These are phyloP conservation scores for Nipponia nippon DNA, from an alignment of 2,113 vertebrate species.

Conservation along the genomic window DNA sequence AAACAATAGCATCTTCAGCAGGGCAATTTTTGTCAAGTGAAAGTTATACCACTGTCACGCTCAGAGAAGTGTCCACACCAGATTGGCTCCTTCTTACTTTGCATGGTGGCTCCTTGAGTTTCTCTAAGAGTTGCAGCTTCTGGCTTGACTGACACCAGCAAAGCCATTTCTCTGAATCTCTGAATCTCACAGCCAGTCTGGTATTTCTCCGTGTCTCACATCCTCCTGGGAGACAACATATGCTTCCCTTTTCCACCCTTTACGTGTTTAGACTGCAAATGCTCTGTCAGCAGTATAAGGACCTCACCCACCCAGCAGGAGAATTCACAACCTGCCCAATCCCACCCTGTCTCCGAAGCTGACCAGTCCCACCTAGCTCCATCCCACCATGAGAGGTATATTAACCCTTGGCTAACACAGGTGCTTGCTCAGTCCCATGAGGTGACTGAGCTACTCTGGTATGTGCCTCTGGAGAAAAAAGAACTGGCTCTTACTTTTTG, in stretches of 20 bases:
- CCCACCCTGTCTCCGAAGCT: not conserved
- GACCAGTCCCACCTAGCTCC: not conserved
- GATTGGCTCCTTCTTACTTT: not conserved
- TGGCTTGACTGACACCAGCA: slow-evolving; percentile 26
- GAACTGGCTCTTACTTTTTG: not conserved
- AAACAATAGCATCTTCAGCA: slow-evolving; percentile 13
- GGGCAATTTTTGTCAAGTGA: not conserved
- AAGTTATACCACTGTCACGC: not conserved
- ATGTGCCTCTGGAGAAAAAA: not conserved
- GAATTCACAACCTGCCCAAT: not conserved
- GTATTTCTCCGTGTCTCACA: slow-evolving; percentile 9
- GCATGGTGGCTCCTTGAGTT: not conserved
- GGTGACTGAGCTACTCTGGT: not conserved
- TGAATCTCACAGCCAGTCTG: slow-evolving; percentile 34
- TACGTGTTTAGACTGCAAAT: slow-evolving; percentile 30
- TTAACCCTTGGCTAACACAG: not conserved
- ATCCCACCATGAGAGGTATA: not conserved
- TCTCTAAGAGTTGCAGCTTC: not conserved
- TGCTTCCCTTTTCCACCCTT: slow-evolving; percentile 36
- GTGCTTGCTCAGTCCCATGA: not conserved
- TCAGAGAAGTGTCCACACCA: not conserved
- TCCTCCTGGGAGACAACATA: slow-evolving; percentile 45
- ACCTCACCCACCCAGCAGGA: not conserved
- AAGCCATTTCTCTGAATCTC: slow-evolving; percentile 29
- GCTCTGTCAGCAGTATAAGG: not conserved